Evolutionary conservation across 2,113 vertebrate genomes (phyloP).

Genomic region (Nyctibius bracteatus): DNA sequence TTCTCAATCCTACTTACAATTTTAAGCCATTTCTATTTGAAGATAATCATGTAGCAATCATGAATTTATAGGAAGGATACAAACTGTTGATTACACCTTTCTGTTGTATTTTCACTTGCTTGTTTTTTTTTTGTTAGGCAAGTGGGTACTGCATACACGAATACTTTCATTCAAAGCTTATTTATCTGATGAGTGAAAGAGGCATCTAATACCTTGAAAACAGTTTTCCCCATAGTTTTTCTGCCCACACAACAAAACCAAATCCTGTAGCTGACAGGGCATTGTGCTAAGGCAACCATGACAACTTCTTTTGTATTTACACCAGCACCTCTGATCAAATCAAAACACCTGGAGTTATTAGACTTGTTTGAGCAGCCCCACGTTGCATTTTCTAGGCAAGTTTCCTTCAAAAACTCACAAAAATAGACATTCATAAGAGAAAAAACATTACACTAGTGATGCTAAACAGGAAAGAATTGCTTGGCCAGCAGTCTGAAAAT

Average conservation of each 20-base stretch:
- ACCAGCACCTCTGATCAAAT: conserved; percentile 11
- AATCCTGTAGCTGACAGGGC: background rate
- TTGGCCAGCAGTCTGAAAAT: conserved; percentile 45
- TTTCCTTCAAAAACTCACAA: conserved; percentile 53
- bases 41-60: background rate
- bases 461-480: conserved; percentile 3
- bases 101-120: background rate
- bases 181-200: background rate
- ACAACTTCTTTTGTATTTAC: conserved; percentile 21
- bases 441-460: conserved; percentile 2
- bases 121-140: background rate
- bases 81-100: background rate
- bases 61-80: background rate
- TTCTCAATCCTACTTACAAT: background rate
- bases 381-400: conserved; percentile 19
- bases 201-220: background rate
- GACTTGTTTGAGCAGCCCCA: conserved; percentile 11
- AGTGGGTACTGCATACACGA: background rate
- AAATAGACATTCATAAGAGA: conserved; percentile 61
- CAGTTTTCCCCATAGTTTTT: background rate
- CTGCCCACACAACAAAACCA: conserved; percentile 1
- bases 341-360: conserved; percentile 18
- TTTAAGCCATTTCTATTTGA: background rate
- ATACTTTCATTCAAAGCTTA: background rate
- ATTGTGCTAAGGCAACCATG: conserved; percentile 1